A percentile compares a stretch with the other conserved stretches of the same genome.
These are phyloP conservation scores for Homarus gammarus DNA, from an alignment of 2,888 invertebrate species.

Conservation along the genomic window DNA sequence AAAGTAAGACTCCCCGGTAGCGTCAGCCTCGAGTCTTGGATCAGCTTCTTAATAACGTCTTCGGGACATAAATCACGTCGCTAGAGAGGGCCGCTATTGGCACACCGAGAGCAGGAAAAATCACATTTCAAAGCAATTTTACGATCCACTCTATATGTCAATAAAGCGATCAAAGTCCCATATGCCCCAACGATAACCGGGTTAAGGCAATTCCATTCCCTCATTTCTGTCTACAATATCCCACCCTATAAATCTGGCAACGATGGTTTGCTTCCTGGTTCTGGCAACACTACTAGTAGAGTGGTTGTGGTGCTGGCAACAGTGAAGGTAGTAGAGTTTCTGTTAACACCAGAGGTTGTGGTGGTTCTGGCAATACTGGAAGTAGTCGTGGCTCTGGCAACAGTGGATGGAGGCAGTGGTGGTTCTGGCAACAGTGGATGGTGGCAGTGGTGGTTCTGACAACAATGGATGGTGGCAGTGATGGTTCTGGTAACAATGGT, in stretches of 20 bases:
- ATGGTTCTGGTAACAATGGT: background rate
- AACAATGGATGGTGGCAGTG: background rate
- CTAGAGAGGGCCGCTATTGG: background rate
- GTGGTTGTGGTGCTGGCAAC: background rate
- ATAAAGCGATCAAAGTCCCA: constrained; percentile 56
- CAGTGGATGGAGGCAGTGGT: background rate
- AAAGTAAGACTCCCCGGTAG: no score
- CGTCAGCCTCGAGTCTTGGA: background rate
- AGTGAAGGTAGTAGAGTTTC: background rate
- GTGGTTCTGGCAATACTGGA: background rate
- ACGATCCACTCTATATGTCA: constrained; percentile 55
- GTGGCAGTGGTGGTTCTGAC: background rate
- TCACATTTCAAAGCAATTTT: constrained; percentile 44
- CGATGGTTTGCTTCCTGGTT: background rate
- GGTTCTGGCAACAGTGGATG: background rate
- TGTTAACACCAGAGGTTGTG: background rate
- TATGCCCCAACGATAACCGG: constrained; percentile 42
- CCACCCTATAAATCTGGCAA: background rate
- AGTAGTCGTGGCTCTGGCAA: background rate
- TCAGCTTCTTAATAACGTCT: background rate
- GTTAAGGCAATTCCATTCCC: constrained; percentile 55
- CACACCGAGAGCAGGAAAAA: constrained; percentile 21
- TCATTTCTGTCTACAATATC: constrained; percentile 31
- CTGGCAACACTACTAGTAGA: no score
- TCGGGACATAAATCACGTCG: background rate